Base-by-base conservation (phyloP, 1,140 invertebrate species). In the Sarcophaga peregrina region DNA sequence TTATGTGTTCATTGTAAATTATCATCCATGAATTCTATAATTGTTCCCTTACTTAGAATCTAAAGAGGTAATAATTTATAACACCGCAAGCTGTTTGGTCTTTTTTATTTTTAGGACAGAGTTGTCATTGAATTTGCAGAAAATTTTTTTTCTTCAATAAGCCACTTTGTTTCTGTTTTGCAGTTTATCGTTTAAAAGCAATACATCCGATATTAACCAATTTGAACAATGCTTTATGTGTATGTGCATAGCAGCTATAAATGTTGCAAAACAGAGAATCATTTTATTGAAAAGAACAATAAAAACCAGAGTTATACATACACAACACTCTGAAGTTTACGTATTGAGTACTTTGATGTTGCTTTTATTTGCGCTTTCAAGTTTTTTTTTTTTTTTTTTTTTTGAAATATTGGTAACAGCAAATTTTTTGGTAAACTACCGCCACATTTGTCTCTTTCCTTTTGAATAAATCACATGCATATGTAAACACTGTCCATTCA, bases 251-350 rank as follows among this genome's bases (percentile, higher is more conserved):
- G 25, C 25, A 37, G 25, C 25, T 37, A 62, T 62, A 17, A 62
- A 62, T 62, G 58, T 62, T 62, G 15, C n/a, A 15, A 62, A n/a
- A 17, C 58, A n/a, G 58, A 62, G 58, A 62, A 17, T 62, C 11
- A 62, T n/a, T 62, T 62, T 62, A 62, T 62, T 62, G 8, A n/a
- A 62, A 62, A 62, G n/a, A 62, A 62, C 58, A 62, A 62, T 62
- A 62, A 62, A 62, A 62, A 62, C 15, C 8, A n/a, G n/a, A 13
- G 13, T 62, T 62, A 6, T n/a, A 62, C 58, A n/a, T 62, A n/a
- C 15, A 62, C 3, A n/a, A 62, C n/a, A 62, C 15, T 62, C 58
- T 17, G 58, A 0, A 62, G 15, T 62, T 62, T 62, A n/a, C 17
- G 17, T n/a, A 62, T n/a, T 62, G 25, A 37, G 25, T 37, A 37